A percentile compares a stretch with the other conserved stretches of the same genome.
phyloP scores from a whole-genome alignment of 1,140 invertebrate species.

The Trachymyrmex cornetzi region DNA sequence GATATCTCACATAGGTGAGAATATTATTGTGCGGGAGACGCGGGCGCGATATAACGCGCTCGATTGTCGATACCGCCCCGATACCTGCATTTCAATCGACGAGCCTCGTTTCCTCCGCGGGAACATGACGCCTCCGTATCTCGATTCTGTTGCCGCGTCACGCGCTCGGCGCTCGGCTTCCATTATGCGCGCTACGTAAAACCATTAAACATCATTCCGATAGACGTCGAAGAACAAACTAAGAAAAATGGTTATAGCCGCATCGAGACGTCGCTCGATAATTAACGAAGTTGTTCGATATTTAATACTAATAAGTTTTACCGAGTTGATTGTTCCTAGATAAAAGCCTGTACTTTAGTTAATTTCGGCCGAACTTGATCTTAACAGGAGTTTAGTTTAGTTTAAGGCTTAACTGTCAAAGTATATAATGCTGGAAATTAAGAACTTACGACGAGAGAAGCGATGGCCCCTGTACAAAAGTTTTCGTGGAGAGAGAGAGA shows the following conservation, averaged over 20 bases:
- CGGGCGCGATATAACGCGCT: neutral
- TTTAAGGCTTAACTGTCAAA: constrained; percentile 25
- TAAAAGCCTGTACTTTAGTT: constrained; percentile 22
- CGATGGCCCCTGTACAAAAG: neutral
- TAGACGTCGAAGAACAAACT: neutral
- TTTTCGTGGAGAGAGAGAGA: neutral
- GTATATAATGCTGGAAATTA: constrained; percentile 47
- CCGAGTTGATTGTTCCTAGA: neutral
- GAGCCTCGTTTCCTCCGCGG: constrained; percentile 27
- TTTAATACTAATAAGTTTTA: neutral
- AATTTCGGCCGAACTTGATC: constrained; percentile 32
- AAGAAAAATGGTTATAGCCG: neutral
- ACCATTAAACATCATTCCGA: constrained; percentile 10
- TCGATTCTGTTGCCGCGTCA: constrained; percentile 40
- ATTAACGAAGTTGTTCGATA: neutral
- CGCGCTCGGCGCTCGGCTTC: neutral
- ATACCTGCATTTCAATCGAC: constrained; percentile 51
- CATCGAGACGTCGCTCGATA: neutral
- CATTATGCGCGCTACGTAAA: constrained; percentile 17
- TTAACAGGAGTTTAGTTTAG: constrained; percentile 8
- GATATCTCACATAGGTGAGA: constrained; percentile 38
- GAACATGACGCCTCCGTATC: constrained; percentile 10
- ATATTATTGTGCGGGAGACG: constrained; percentile 25
- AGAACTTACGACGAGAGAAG: constrained; percentile 24
- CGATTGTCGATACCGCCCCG: constrained; percentile 42